Percentiles rank a stretch among this genome's conserved stretches.
Evolutionary conservation across 2,113 vertebrate species (phyloP).

Genomic region (Zosterops japonicus): DNA sequence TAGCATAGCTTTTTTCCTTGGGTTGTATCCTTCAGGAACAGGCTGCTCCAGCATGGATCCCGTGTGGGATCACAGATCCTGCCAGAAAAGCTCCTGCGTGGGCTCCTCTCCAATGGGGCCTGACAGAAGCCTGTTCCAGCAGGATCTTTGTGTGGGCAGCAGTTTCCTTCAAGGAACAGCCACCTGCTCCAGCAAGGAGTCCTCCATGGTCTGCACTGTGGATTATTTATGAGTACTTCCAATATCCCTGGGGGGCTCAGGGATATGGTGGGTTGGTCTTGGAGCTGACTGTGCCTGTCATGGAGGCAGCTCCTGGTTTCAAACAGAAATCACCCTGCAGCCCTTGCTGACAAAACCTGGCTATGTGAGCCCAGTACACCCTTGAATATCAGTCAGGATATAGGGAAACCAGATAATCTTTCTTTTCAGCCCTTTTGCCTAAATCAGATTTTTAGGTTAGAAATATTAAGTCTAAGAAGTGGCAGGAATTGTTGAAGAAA

Average conservation of each 20-base stretch:
- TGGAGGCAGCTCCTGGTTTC: neutral
- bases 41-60: rapidly evolving
- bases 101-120: neutral
- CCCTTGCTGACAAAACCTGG: neutral
- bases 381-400: neutral
- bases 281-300: neutral
- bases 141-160: neutral
- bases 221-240: neutral
- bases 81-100: neutral
- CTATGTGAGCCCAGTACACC: neutral
- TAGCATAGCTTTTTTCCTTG: neutral
- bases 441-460: neutral
- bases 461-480: neutral
- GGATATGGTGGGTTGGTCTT: rapidly evolving
- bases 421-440: neutral
- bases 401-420: neutral
- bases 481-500: neutral
- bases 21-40: neutral
- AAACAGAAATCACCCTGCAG: neutral
- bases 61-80: neutral
- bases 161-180: neutral
- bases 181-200: rapidly evolving
- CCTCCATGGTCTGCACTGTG: neutral
- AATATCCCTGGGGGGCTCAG: neutral
- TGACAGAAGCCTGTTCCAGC: neutral